phyloP scores from a whole-genome alignment of 2,888 invertebrate species.

The Euspilapteryx auroguttella region DNA sequence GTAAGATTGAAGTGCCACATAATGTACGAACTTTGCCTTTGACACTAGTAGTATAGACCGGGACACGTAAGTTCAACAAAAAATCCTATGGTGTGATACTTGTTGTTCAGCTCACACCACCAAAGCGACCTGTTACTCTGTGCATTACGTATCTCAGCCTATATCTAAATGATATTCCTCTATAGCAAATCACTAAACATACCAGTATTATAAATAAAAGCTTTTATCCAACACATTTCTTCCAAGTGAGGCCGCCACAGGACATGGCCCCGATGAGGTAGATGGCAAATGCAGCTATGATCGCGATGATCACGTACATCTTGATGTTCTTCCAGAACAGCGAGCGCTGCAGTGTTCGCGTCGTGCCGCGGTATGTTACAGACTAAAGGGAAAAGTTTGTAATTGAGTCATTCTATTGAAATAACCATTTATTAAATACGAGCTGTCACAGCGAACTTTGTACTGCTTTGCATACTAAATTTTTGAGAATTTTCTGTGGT shows the following conservation, averaged over 20 bases:
- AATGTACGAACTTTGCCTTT: no score
- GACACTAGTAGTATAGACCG: no score
- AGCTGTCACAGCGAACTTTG: neutral
- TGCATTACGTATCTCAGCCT: no score
- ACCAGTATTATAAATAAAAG: constrained; percentile 7
- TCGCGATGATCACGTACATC: constrained; percentile 72
- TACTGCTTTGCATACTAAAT: neutral
- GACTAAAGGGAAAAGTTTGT: constrained; percentile 64
- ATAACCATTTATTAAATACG: neutral
- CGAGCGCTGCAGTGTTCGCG: constrained; percentile 81
- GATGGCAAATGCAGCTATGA: constrained; percentile 70
- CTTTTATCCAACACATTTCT: constrained; percentile 62
- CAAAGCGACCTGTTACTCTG: no score
- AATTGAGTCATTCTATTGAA: neutral
- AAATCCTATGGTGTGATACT: no score
- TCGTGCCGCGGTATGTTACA: constrained; percentile 82
- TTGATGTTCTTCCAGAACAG: constrained; percentile 95
- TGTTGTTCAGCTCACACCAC: no score
- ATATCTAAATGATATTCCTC: no score
- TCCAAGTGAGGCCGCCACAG: constrained; percentile 84
- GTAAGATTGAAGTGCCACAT: no score
- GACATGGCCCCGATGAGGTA: constrained; percentile 87
- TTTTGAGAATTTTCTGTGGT: no score
- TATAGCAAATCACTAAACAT: no score
- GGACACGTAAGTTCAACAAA: no score